phyloP scores from a whole-genome alignment of 23 tunicate genomes.

The Trididemnum nubilum region DNA sequence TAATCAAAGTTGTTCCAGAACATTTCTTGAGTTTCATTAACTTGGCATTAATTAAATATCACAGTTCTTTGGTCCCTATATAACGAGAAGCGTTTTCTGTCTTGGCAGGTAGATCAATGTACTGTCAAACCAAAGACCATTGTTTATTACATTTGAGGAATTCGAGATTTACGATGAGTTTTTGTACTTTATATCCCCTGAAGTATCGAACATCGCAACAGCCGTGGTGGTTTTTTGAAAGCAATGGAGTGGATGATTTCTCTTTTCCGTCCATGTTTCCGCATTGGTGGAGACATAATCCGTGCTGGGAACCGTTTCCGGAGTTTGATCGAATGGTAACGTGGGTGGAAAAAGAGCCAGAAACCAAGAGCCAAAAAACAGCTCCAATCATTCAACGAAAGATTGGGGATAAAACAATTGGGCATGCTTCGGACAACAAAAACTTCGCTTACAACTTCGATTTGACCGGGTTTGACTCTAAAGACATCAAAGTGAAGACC shows the following conservation, averaged over 20 bases:
- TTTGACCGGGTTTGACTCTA: slow-evolving; percentile 27
- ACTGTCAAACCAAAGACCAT: too few relatives aligned
- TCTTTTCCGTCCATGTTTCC: not conserved
- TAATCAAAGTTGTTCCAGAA: too few relatives aligned
- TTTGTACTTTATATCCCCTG: not conserved
- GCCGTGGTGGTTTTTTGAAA: not conserved
- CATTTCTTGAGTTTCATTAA: too few relatives aligned
- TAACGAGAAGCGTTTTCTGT: too few relatives aligned
- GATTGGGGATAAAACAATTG: not conserved
- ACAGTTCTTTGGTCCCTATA: too few relatives aligned
- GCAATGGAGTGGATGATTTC: not conserved
- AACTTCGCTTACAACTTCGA: slow-evolving; percentile 33
- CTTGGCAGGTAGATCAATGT: too few relatives aligned
- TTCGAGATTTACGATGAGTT: too few relatives aligned
- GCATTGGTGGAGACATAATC: not conserved
- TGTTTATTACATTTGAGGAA: too few relatives aligned
- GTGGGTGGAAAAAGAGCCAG: not conserved
- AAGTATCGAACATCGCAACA: not conserved
- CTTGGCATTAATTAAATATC: too few relatives aligned
- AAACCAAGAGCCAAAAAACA: not conserved
- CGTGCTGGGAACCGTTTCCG: slow-evolving; percentile 2
- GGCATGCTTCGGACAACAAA: slow-evolving; percentile 25
- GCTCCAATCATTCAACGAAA: not conserved
- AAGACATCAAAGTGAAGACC: slow-evolving; percentile 38
- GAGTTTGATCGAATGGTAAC: slow-evolving; percentile 17